These are phyloP conservation scores for Drosophila aldrichi DNA, from an alignment of 2,888 invertebrate species.

Conservation along the genomic window DNA sequence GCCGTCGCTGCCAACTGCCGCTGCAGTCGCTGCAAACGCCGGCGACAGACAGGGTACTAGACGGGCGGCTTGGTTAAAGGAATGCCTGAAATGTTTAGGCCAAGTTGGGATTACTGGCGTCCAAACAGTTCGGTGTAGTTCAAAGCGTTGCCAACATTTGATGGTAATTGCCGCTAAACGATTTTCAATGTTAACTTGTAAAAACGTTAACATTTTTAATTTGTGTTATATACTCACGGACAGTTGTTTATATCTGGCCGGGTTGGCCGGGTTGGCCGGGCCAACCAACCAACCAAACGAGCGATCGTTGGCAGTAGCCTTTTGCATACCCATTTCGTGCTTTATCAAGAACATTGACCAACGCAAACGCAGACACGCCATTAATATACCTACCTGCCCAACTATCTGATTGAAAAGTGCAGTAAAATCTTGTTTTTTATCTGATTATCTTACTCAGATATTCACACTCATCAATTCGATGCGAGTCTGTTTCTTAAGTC, in stretches of 20 bases:
- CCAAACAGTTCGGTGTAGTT: constrained; percentile 75
- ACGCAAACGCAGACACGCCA: constrained; percentile 48
- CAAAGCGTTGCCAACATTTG: constrained; percentile 82
- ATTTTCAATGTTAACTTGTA: constrained; percentile 82
- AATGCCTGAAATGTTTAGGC: constrained; percentile 80
- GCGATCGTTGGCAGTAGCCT: constrained; percentile 6
- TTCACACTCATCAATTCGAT: constrained; percentile 38
- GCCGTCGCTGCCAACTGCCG: not conserved
- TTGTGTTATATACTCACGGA: constrained; percentile 80
- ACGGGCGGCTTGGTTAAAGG: constrained; percentile 74
- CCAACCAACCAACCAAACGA: too few relatives aligned
- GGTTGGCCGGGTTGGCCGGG: not conserved
- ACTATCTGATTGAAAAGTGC: constrained; percentile 42
- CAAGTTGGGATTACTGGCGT: constrained; percentile 81
- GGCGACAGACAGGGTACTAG: constrained; percentile 56
- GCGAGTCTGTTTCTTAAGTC: constrained; percentile 11
- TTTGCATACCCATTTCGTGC: constrained; percentile 27
- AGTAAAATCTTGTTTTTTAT: constrained; percentile 45
- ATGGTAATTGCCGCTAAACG: constrained; percentile 83
- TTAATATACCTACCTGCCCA: constrained; percentile 29
- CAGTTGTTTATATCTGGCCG: constrained; percentile 47
- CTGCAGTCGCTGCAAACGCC: constrained; percentile 43
- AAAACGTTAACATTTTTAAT: constrained; percentile 82
- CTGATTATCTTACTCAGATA: constrained; percentile 36
- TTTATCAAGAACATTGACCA: constrained; percentile 45